These are phyloP conservation scores for Petaurus breviceps DNA, from an alignment of 2,113 vertebrate species.

Conservation along the genomic window DNA sequence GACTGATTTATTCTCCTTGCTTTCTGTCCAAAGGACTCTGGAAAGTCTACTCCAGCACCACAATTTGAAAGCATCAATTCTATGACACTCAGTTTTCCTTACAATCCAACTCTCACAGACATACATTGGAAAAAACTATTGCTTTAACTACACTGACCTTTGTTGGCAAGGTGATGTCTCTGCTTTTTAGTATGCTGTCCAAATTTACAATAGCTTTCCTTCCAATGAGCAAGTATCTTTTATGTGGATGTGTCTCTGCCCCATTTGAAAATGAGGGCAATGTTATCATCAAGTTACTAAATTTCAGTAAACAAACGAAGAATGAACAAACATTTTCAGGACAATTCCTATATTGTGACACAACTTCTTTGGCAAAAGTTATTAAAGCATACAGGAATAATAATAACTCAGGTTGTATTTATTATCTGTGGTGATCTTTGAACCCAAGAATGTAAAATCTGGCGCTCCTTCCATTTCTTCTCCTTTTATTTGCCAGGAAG, in stretches of 20 bases:
- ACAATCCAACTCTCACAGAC: neutral
- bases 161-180: no score
- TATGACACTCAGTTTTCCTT: neutral
- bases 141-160: no score
- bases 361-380: neutral
- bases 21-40: neutral
- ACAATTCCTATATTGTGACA: neutral
- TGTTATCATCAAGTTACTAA: neutral
- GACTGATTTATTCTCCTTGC: neutral
- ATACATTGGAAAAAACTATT: neutral
- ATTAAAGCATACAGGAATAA: neutral
- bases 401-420: neutral
- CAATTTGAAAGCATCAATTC: neutral
- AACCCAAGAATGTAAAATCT: no score
- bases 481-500: no score
- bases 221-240: no score
- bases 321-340: neutral
- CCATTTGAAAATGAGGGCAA: neutral
- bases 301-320: neutral
- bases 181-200: no score
- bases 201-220: no score
- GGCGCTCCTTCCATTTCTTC: no score
- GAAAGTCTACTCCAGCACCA: neutral
- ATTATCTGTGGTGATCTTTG: no score
- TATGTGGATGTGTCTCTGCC: neutral